Percentiles rank a stretch among this genome's conserved stretches.
Conservation (phyloP, 2,797 vertebrate species). For the Arremon aurantiirostris region DNA sequence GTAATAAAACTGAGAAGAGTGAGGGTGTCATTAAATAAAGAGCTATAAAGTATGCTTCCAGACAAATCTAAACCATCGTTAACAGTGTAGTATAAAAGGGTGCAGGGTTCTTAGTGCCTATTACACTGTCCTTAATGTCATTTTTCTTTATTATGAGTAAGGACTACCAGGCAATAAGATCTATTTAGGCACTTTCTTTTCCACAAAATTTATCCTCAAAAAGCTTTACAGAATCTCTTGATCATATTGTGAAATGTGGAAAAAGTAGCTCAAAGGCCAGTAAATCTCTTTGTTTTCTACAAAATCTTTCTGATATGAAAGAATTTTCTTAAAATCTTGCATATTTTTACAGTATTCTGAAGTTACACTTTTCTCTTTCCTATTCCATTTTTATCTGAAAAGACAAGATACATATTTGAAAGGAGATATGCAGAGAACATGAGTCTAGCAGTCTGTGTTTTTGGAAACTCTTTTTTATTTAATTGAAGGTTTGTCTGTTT, state of each 20-base stretch:
- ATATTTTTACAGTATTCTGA: conserved; percentile 30
- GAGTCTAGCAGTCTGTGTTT: conserved; percentile 46
- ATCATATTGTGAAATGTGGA: background rate
- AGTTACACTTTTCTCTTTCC: conserved; percentile 24
- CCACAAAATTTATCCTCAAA: background rate
- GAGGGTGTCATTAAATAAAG: background rate
- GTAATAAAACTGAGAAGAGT: background rate
- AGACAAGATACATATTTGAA: conserved; percentile 45
- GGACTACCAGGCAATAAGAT: background rate
- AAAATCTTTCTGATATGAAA: conserved; percentile 42
- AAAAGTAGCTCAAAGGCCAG: background rate
- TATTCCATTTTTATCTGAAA: conserved; percentile 55
- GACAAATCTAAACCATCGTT: background rate
- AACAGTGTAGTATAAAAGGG: background rate
- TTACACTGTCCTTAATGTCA: background rate
- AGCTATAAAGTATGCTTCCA: background rate
- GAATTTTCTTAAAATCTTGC: conserved; percentile 19
- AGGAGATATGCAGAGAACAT: conserved; percentile 45
- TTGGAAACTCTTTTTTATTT: conserved; percentile 35
- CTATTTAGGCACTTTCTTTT: background rate
- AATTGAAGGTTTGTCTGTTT: conserved; percentile 66
- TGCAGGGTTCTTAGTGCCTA: background rate
- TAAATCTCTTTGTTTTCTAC: background rate
- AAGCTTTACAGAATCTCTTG: background rate
- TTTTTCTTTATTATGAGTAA: background rate